These are phyloP conservation scores for Scophthalmus maximus DNA, from an alignment of 2,113 vertebrate genomes.

Conservation along the genomic window DNA sequence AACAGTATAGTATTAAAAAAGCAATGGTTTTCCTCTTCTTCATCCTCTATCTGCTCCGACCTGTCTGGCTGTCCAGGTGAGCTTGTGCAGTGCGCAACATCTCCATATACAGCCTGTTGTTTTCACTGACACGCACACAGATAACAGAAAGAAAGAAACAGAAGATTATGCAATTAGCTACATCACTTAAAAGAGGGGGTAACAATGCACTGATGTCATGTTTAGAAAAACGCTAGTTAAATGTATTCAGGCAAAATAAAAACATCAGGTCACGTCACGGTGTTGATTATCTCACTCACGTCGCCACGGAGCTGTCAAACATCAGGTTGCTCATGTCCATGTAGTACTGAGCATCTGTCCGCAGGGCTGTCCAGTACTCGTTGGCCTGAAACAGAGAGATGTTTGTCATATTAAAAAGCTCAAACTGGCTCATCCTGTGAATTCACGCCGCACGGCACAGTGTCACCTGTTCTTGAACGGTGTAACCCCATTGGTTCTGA, in stretches of 20 bases:
- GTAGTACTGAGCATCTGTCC: conserved; percentile 75
- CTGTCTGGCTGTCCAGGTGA: conserved; percentile 71
- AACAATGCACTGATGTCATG: too few species aligned
- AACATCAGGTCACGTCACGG: not conserved
- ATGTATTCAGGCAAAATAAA: not conserved
- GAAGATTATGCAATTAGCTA: not conserved
- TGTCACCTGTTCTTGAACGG: conserved; percentile 74
- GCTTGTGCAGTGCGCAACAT: conserved; percentile 72
- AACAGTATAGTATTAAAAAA: too few species aligned
- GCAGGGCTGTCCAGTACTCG: conserved; percentile 75
- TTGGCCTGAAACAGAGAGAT: conserved; percentile 63
- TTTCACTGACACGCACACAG: conserved; percentile 64
- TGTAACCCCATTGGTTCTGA: conserved; percentile 78
- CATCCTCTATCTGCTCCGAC: conserved; percentile 35
- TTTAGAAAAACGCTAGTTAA: too few species aligned
- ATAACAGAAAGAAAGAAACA: not conserved
- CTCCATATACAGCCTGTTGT: conserved; percentile 74
- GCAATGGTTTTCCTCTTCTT: not conserved
- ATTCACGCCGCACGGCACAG: not conserved
- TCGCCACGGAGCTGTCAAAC: conserved; percentile 75
- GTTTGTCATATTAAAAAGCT: not conserved
- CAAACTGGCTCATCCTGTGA: not conserved
- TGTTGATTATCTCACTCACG: conserved; percentile 55
- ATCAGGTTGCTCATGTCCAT: conserved; percentile 79
- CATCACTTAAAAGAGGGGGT: too few species aligned